Conservation (phyloP, 2,113 vertebrate species). For the Nettapus auritus region DNA sequence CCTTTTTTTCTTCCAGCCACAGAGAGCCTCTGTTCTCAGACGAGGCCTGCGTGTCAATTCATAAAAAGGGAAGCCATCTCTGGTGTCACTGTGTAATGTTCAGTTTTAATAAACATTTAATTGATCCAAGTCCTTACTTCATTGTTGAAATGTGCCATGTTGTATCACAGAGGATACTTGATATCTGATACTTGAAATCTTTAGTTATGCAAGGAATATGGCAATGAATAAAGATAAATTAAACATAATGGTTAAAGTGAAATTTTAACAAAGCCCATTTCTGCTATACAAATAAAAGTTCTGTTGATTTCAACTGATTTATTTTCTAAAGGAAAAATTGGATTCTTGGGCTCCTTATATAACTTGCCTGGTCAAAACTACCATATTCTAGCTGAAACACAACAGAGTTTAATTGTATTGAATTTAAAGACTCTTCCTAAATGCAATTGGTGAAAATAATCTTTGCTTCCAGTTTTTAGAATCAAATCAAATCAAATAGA, state of each 20-base stretch:
- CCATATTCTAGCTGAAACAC: neutral
- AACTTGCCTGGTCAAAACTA: neutral
- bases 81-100: neutral
- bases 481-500: neutral
- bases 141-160: neutral
- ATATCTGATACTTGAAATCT: neutral
- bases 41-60: neutral
- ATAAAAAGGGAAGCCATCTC: slow-evolving; percentile 25
- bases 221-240: neutral
- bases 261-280: neutral
- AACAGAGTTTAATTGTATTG: neutral
- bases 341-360: neutral
- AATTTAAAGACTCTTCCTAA: neutral
- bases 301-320: neutral
- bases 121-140: neutral
- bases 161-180: neutral
- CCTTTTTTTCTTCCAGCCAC: neutral
- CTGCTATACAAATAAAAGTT: neutral
- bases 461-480: neutral
- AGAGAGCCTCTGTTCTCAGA: slow-evolving; percentile 42
- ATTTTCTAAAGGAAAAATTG: neutral
- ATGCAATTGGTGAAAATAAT: neutral
- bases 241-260: neutral
- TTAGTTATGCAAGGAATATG: neutral
- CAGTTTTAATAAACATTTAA: slow-evolving; percentile 33